These are phyloP conservation scores for Halcyon chelicuti DNA, from an alignment of 2,797 vertebrate species.

Conservation along the genomic window DNA sequence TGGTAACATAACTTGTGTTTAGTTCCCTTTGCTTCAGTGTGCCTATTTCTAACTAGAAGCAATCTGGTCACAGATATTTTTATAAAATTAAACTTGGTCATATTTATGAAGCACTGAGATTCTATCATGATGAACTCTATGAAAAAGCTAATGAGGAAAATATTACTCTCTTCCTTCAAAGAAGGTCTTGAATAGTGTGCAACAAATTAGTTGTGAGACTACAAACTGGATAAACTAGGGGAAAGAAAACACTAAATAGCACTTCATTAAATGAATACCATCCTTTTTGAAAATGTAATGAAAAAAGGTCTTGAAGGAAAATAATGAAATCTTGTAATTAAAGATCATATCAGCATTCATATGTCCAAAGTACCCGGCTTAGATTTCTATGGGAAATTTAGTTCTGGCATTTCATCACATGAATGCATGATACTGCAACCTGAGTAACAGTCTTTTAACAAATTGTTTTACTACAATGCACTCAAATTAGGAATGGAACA, in stretches of 20 bases:
- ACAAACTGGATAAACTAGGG: not conserved
- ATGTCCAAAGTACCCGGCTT: not conserved
- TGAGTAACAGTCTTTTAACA: not conserved
- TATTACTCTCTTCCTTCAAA: not conserved
- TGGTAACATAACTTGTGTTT: not conserved
- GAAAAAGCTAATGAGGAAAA: not conserved
- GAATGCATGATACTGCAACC: not conserved
- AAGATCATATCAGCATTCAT: slow-evolving; percentile 2
- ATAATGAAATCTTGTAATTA: slow-evolving; percentile 38
- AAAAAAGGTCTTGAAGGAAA: slow-evolving; percentile 5
- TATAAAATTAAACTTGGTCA: not conserved
- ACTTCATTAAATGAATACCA: not conserved
- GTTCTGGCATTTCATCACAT: not conserved
- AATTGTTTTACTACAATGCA: not conserved
- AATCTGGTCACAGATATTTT: not conserved
- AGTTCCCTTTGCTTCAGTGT: not conserved
- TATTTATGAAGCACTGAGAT: not conserved
- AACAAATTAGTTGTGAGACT: not conserved
- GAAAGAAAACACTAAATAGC: not conserved
- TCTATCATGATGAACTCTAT: not conserved
- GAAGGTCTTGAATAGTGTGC: not conserved
- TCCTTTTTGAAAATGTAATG: slow-evolving; percentile 8
- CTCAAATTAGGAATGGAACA: not conserved
- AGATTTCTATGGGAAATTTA: not conserved
- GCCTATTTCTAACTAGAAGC: not conserved